Percentiles rank a stretch among this genome's conserved stretches.
phyloP scores from a whole-genome alignment of 92 coral and sea anemone genomes.

The Epizoanthus ramosus region DNA sequence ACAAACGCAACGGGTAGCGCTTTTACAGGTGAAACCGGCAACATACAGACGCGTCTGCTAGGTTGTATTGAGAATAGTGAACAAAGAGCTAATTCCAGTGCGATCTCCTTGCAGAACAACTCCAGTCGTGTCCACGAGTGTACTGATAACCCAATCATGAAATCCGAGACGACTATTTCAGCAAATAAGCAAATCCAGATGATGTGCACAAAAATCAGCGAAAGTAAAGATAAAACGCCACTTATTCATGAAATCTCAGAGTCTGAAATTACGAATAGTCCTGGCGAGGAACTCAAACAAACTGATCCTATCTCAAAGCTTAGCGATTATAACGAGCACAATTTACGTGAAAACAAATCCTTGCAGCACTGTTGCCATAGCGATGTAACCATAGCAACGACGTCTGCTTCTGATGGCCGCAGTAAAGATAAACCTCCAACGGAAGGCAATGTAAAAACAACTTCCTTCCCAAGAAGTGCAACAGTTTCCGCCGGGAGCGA shows the following conservation, averaged over 20 bases:
- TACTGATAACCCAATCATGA: no score
- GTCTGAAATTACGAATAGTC: background rate
- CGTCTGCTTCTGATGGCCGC: background rate
- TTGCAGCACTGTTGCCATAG: conserved; percentile 7
- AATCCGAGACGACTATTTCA: no score
- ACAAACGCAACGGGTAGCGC: no score
- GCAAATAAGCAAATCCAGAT: no score
- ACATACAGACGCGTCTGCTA: no score
- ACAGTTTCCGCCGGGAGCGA: background rate
- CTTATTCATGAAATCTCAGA: background rate
- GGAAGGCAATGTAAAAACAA: background rate
- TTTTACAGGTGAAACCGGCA: no score
- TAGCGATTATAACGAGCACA: background rate
- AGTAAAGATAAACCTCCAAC: background rate
- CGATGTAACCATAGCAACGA: background rate
- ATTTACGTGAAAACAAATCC: background rate
- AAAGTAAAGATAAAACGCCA: background rate
- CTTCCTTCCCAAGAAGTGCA: conserved; percentile 15
- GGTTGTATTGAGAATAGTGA: no score
- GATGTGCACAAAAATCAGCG: background rate
- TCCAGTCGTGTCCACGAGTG: background rate
- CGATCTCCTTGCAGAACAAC: background rate
- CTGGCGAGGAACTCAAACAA: background rate
- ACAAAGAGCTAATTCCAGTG: background rate
- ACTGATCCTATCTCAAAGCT: background rate